Evolutionary conservation across 2,797 vertebrate genomes (phyloP), one percentile per base, ranked within the genome.

Genomic region (Thaleichthys pacificus): DNA sequence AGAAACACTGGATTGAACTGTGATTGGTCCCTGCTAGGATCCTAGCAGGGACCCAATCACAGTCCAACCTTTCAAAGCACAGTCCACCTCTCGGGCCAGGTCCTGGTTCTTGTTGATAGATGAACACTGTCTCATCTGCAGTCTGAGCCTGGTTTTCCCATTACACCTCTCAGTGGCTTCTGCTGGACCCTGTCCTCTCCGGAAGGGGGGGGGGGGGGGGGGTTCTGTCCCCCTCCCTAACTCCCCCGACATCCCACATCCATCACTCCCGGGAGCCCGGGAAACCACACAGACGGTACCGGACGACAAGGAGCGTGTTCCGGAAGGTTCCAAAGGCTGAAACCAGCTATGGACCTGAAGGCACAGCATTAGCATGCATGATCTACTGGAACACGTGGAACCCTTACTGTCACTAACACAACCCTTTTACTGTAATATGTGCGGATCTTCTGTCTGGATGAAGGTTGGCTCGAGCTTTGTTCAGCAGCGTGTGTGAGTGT

Each of bases 221-320:
- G 66, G 51, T 24, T 54, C 17, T 17, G 4, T 1, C 51, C 17
- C 6, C 17, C 17, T 19, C 51, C 19, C 15, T 54, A 9, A 19
- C 66, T 54, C 26, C 51, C 51, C 11, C n/a, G 67, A 69, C 30
- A 35, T 9, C 54, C 67, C 67, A n/a, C 67, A 69, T 69, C 67
- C 57, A 60, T 69, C 67, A 69, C 28, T 30, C 14, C 14, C 54
- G 51, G 28, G 58, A 58, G 17, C 4, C 32, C 28, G 19, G 30
- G 61, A 63, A 63, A n/a, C 26, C 28, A 17, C 26, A 22, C 17
- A 3, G 14, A 15, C 14, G 61, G 30, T 2, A 32, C 14, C 17
- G 26, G 24, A 49, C 8, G 15, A 51, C 4, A 15, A 56, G 51
- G 51, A n/a, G 19, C 19, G 38, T 42, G 11, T 8, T 42, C 38